Base-by-base conservation (phyloP, 2,888 invertebrate genomes). In the Trichogramma evanescens region DNA sequence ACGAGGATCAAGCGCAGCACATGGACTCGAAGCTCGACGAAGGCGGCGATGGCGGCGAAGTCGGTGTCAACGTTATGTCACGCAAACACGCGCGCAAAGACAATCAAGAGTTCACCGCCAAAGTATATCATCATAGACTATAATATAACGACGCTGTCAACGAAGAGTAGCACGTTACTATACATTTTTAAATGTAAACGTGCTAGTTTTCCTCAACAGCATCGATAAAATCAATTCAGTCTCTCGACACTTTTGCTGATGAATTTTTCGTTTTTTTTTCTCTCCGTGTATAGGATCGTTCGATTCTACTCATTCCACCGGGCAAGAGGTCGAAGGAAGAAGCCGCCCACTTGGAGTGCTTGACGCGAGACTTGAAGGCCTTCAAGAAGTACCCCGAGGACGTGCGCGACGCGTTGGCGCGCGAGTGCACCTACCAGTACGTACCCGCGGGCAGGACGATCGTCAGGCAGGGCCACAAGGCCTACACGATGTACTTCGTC, bases 401-500 rank as follows among this genome's bases (percentile, higher is more conserved):
- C 66, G 81, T 87, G 6, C 84, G 85, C 68, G 81, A 81, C 65
- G 81, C 83, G 54, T 72, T 89, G 49, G 84, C 86, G 0, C 82
- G 81, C 0, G 82, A 82, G 1, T 82, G 84, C 0, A 82, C 83
- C 68, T 88, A 86, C 76, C 82, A 82, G 66, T 86, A 84, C 68
- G 83, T 83, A 61, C 78, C 80, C 1, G 81, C 84, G 0, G 83
- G 81, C 1, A 81, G 86, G 1, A 77, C 79, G 0, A 82, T 89
- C 51, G 84, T 88, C 0, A 82, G 82, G 8, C 84, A 88, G 70
- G 82, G 83, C 8, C 84, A 85, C 58, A 75, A 77, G 3, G 83
- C 88, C 0, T 77, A 80, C 58, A 83, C 84, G 0, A 71, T 88
- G 52, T 88, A 86, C 72, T 88, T 86, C 72, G 81, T 89, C 52